Evolutionary conservation across 2,888 invertebrate species (phyloP).

Genomic region (Aphodius granarius): DNA sequence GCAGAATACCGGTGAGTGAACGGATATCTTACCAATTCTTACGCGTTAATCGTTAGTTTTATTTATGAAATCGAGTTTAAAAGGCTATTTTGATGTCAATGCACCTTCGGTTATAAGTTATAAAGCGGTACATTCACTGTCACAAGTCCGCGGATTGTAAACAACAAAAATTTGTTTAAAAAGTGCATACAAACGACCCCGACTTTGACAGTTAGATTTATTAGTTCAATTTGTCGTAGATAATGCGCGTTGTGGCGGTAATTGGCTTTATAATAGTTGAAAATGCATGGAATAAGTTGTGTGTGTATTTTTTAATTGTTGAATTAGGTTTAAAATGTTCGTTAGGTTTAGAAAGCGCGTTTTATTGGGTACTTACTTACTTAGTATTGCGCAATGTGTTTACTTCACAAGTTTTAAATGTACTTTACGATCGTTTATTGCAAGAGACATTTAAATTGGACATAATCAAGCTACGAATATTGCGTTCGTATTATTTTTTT

Average conservation of each 20-base stretch:
- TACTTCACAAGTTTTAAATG: background rate
- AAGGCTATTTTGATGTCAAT: conserved; percentile 24
- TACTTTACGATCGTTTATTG: background rate
- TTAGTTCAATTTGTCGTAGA: conserved; percentile 1
- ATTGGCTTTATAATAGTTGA: background rate
- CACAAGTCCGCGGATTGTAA: conserved; percentile 9
- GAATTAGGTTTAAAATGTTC: conserved; percentile 2
- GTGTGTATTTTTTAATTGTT: background rate
- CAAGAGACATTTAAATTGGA: background rate
- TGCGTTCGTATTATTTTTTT: background rate
- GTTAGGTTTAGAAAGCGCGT: conserved; percentile 9
- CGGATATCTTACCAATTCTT: background rate
- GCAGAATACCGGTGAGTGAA: conserved; percentile 19
- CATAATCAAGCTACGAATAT: too few relatives aligned
- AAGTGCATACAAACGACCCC: conserved; percentile 3
- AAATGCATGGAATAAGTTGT: background rate
- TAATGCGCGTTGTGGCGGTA: background rate
- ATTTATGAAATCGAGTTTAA: conserved; percentile 24
- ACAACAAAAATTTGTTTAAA: conserved; percentile 21
- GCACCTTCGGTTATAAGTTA: conserved; percentile 23
- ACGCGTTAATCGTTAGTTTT: conserved; percentile 7
- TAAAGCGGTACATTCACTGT: conserved; percentile 12
- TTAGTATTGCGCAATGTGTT: background rate
- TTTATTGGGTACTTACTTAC: conserved; percentile 6
- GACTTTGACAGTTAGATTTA: background rate